A percentile compares a stretch with the other conserved stretches of the same genome.
Evolutionary conservation across 2,113 vertebrate genomes (phyloP).

Genomic region (Rhinopithecus roxellana): DNA sequence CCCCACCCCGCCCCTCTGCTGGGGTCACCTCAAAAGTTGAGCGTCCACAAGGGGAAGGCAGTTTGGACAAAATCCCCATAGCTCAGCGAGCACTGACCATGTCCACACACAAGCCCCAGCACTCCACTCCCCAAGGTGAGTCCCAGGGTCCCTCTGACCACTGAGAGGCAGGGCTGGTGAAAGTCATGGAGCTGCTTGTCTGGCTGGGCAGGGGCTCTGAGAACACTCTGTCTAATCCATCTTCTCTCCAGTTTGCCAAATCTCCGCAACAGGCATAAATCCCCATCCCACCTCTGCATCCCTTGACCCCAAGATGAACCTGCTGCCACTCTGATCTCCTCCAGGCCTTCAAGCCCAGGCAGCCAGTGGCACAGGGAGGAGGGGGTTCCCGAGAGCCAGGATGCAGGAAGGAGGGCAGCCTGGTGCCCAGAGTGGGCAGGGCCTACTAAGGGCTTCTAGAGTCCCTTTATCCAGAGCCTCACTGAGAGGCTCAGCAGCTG

Average conservation of each 20-base stretch:
- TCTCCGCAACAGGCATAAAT: neutral
- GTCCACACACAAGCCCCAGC: neutral
- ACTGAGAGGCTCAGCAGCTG: neutral
- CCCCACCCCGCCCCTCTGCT: neutral
- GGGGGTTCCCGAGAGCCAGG: neutral
- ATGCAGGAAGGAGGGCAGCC: rapidly evolving
- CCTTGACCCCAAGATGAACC: neutral
- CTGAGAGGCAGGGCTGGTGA: neutral
- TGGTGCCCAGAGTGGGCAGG: rapidly evolving
- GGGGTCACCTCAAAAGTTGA: neutral
- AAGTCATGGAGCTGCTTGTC: neutral
- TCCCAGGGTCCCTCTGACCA: neutral
- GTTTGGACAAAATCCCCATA: neutral
- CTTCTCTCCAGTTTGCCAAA: neutral
- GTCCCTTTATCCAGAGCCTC: neutral
- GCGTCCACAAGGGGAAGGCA: neutral
- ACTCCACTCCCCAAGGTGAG: neutral
- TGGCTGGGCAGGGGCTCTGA: neutral
- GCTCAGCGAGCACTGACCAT: neutral
- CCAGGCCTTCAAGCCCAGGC: neutral
- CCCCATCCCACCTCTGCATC: neutral
- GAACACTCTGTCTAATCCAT: too few species aligned
- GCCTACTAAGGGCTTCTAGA: neutral
- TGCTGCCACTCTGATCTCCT: neutral
- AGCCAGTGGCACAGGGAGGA: neutral